Evolutionary conservation across 2,888 invertebrate species (phyloP).

Genomic region (Troides aeacus): DNA sequence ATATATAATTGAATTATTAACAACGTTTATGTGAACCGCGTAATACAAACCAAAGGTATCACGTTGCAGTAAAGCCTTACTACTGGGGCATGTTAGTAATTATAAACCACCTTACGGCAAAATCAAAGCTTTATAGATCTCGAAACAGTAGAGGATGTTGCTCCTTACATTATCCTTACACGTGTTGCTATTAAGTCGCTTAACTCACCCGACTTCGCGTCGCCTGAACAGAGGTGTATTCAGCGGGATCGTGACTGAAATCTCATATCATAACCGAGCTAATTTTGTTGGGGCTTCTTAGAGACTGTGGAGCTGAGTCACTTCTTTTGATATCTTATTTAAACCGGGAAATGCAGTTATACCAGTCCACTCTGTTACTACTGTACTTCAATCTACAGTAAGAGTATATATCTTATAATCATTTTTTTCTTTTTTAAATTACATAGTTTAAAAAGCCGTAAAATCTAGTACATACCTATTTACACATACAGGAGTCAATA

Average conservation of each 20-base stretch:
- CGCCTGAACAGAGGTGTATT: conserved; percentile 48
- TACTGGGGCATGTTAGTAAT: background rate
- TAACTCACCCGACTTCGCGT: conserved; percentile 51
- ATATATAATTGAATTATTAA: background rate
- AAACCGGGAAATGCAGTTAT: background rate
- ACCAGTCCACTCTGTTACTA: background rate
- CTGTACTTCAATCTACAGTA: too few species aligned
- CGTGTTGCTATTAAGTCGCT: conserved; percentile 62
- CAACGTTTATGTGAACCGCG: background rate
- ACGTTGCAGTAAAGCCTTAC: background rate
- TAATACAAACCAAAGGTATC: background rate
- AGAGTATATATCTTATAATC: too few species aligned
- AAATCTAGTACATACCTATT: too few species aligned
- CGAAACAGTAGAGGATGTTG: conserved; percentile 35
- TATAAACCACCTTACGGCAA: conserved; percentile 1
- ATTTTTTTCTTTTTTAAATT: too few species aligned
- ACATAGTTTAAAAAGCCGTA: too few species aligned
- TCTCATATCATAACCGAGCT: conserved; percentile 57
- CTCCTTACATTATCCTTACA: conserved; percentile 50
- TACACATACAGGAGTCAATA: too few species aligned
- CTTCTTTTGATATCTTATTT: background rate
- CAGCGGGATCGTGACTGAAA: conserved; percentile 60
- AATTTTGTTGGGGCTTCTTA: conserved; percentile 44
- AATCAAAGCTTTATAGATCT: conserved; percentile 8
- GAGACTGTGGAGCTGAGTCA: conserved; percentile 1